phyloP scores from a whole-genome alignment of 2,888 invertebrate species.

The Cephonodes hylas region DNA sequence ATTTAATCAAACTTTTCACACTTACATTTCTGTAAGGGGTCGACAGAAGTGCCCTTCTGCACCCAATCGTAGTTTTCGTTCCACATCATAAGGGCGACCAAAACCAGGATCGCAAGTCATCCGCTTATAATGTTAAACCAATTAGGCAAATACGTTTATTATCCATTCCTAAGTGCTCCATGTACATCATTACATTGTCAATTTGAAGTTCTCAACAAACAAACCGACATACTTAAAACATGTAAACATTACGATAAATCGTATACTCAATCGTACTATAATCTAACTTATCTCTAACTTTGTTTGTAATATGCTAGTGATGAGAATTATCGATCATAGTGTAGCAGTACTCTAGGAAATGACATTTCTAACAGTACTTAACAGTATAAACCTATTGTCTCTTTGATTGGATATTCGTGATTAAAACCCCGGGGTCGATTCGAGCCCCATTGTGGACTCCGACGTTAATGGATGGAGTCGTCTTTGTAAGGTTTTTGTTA shows the following conservation, averaged over 20 bases:
- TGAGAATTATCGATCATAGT: not conserved
- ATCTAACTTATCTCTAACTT: not conserved
- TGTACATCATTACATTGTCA: not conserved
- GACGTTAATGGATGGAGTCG: slow-evolving; percentile 20
- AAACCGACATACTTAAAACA: not conserved
- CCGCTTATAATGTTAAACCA: too few relatives aligned
- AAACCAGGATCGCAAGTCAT: too few relatives aligned
- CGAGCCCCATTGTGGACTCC: slow-evolving; percentile 18
- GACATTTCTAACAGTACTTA: slow-evolving; percentile 12
- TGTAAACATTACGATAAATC: not conserved
- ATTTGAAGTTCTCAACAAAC: not conserved
- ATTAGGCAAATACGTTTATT: too few relatives aligned
- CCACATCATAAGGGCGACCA: too few relatives aligned
- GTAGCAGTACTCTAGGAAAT: slow-evolving; percentile 12
- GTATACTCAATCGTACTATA: not conserved
- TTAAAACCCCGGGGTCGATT: slow-evolving; percentile 20
- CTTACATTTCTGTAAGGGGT: too few relatives aligned
- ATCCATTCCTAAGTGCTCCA: too few relatives aligned
- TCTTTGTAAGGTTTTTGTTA: slow-evolving; percentile 21
- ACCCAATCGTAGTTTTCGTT: too few relatives aligned
- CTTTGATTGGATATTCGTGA: slow-evolving; percentile 20
- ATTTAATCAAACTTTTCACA: too few relatives aligned
- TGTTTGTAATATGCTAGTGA: not conserved
- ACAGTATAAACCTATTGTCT: slow-evolving; percentile 17
- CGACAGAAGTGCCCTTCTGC: too few relatives aligned